phyloP scores from a whole-genome alignment of 2,797 vertebrate genomes.

The Mus spretus region DNA sequence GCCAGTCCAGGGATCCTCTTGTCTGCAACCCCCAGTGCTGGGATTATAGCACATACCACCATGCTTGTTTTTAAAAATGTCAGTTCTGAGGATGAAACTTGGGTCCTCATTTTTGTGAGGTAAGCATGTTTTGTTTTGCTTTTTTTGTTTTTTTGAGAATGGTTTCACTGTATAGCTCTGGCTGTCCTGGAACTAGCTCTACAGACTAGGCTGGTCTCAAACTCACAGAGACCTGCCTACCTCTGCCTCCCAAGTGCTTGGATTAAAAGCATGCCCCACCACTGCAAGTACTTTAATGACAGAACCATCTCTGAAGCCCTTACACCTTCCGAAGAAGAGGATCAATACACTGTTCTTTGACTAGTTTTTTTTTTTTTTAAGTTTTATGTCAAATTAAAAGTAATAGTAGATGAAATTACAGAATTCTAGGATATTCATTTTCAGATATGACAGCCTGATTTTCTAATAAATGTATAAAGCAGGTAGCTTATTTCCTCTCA shows the following conservation, averaged over 20 bases:
- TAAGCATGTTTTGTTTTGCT: no score
- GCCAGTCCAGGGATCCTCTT: background rate
- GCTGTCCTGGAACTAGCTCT: background rate
- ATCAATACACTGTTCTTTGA: background rate
- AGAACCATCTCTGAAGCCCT: background rate
- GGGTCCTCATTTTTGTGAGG: background rate
- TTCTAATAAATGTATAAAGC: background rate
- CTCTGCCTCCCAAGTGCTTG: background rate
- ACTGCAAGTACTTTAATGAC: background rate
- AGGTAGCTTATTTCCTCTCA: slow-evolving; percentile 29
- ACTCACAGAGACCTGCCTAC: background rate
- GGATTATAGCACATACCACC: background rate
- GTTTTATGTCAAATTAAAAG: slow-evolving; percentile 1
- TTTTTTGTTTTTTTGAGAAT: no score
- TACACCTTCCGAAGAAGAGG: background rate
- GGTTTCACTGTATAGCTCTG: no score
- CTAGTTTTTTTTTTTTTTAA: background rate
- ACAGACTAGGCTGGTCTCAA: background rate
- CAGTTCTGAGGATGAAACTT: background rate
- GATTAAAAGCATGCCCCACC: background rate
- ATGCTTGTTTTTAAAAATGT: background rate
- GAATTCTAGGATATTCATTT: slow-evolving; percentile 1
- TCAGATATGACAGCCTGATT: background rate
- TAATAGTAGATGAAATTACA: slow-evolving; percentile 1
- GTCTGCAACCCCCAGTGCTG: background rate